These are phyloP conservation scores for Enteromius treurensis DNA, from an alignment of 2,797 vertebrate genomes.

Conservation along the genomic window DNA sequence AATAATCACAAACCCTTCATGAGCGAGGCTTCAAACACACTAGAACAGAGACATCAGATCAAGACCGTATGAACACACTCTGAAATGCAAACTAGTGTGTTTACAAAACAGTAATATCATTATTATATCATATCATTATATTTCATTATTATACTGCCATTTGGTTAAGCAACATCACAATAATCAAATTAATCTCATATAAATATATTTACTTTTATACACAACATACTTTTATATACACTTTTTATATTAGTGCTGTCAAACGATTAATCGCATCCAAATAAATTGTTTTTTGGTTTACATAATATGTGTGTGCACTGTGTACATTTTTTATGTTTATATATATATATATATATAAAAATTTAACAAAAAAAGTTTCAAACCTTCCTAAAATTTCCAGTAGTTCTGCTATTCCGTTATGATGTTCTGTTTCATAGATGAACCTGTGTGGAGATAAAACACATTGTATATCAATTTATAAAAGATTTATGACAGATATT, in stretches of 20 bases:
- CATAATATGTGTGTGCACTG: too few relatives aligned
- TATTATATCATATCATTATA: background rate
- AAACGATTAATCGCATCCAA: too few relatives aligned
- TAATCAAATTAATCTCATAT: background rate
- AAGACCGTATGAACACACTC: too few relatives aligned
- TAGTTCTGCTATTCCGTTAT: constrained; percentile 99
- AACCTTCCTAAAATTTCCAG: constrained; percentile 99
- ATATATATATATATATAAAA: too few relatives aligned
- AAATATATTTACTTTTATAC: too few relatives aligned
- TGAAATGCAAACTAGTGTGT: too few relatives aligned
- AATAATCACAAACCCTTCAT: background rate
- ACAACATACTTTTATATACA: too few relatives aligned
- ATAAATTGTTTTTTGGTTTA: too few relatives aligned
- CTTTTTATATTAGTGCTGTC: too few relatives aligned
- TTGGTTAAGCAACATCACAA: background rate
- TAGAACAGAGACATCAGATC: background rate
- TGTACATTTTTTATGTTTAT: too few relatives aligned
- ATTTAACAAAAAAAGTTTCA: background rate
- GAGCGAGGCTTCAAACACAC: background rate
- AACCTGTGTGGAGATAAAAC: constrained; percentile 79
- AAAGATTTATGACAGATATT: background rate
- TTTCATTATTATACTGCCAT: background rate
- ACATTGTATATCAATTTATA: background rate
- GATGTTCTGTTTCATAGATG: constrained; percentile 99
- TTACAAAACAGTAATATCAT: background rate